phyloP scores from a whole-genome alignment of 2,113 vertebrate species.

The Centropus bengalensis region DNA sequence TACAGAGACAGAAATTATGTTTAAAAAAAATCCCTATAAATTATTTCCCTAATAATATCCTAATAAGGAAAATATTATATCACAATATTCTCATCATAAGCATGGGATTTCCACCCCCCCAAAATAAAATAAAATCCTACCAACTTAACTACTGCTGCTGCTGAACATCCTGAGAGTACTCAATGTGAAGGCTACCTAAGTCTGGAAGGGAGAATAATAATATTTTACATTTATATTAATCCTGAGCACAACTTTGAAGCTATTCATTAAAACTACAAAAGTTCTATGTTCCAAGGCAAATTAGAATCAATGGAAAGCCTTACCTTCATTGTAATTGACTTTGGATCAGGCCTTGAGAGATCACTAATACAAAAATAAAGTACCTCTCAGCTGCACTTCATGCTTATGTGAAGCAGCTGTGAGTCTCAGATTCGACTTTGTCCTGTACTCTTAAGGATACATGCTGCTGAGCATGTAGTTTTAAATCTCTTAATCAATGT shows the following conservation, averaged over 20 bases:
- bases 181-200: background rate
- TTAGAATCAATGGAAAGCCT: background rate
- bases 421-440: background rate
- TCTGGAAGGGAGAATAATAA: background rate
- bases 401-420: background rate
- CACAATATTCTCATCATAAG: background rate
- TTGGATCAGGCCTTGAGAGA: background rate
- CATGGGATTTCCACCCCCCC: accelerated
- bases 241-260: background rate
- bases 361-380: background rate
- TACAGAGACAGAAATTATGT: background rate
- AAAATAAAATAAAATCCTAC: background rate
- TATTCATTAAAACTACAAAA: background rate
- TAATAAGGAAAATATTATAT: background rate
- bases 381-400: background rate
- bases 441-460: background rate
- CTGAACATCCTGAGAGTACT: background rate
- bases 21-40: background rate
- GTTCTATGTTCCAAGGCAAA: background rate
- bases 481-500: slow-evolving; percentile 10
- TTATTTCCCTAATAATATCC: background rate
- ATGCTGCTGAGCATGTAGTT: background rate
- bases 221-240: background rate
- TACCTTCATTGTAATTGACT: background rate
- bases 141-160: background rate